A percentile compares a stretch with the other conserved stretches of the same genome.
Evolutionary conservation across 1,140 invertebrate species (phyloP).

Genomic region (Apis florea): DNA sequence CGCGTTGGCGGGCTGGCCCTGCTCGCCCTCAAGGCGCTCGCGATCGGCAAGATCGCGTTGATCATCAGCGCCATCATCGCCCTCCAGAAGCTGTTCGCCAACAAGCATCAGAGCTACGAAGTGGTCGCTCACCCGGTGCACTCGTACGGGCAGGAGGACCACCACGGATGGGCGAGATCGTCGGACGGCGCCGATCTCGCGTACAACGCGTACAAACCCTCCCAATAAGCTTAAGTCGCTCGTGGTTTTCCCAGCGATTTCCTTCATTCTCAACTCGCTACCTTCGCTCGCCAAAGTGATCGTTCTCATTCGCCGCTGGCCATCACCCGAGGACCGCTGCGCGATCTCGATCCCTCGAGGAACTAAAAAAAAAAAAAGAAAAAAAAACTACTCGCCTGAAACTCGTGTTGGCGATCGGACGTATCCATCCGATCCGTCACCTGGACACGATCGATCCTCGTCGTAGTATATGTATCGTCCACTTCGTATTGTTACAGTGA

Average conservation of each 20-base stretch:
- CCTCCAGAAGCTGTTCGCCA: slow-evolving; percentile 88
- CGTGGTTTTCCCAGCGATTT: not conserved
- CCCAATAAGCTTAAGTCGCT: slow-evolving; percentile 65
- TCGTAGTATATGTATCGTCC: too few relatives aligned
- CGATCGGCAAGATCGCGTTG: slow-evolving; percentile 90
- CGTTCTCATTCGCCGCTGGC: slow-evolving; percentile 29
- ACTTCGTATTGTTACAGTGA: too few relatives aligned
- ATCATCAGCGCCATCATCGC: slow-evolving; percentile 88
- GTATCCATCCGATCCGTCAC: not conserved
- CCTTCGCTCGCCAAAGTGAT: slow-evolving; percentile 63
- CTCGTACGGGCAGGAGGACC: slow-evolving; percentile 73
- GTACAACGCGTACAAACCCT: slow-evolving; percentile 77
- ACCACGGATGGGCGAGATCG: slow-evolving; percentile 77
- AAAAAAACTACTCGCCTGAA: too few relatives aligned
- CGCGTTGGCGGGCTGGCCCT: slow-evolving; percentile 87
- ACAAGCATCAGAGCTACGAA: slow-evolving; percentile 87
- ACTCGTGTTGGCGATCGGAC: not conserved
- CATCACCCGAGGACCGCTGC: slow-evolving; percentile 53
- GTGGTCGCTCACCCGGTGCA: slow-evolving; percentile 76
- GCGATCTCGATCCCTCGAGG: slow-evolving; percentile 36
- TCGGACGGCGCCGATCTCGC: slow-evolving; percentile 73
- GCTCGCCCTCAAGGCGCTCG: slow-evolving; percentile 90
- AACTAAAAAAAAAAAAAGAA: too few relatives aligned
- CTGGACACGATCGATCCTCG: too few relatives aligned
- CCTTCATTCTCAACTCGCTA: slow-evolving; percentile 44